Evolutionary conservation across 2,888 invertebrate species (phyloP).

Genomic region (Isotomurus palustris): DNA sequence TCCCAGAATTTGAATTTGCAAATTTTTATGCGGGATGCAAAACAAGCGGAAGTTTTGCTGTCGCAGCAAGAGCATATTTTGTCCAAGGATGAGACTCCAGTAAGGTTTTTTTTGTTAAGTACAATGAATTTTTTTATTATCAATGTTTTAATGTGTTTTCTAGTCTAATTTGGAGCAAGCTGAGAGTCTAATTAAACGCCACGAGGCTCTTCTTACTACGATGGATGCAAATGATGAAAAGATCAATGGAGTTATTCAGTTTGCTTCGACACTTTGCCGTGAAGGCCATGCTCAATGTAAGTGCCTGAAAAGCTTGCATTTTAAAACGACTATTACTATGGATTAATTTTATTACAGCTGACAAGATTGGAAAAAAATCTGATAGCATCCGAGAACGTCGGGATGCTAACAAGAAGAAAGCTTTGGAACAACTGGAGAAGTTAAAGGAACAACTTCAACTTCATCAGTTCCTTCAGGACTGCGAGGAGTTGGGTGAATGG

Average conservation of each 20-base stretch:
- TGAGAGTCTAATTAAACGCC: conserved; percentile 92
- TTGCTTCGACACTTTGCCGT: conserved; percentile 83
- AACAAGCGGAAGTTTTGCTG: conserved; percentile 94
- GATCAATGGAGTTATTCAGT: conserved; percentile 92
- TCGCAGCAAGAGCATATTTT: conserved; percentile 97
- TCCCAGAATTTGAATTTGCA: conserved; percentile 93
- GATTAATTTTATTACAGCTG: conserved; percentile 60
- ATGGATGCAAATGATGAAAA: conserved; percentile 99
- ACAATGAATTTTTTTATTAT: neutral
- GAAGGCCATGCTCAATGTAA: conserved; percentile 84
- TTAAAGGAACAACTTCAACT: conserved; percentile 89
- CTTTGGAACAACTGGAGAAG: conserved; percentile 84
- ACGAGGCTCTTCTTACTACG: conserved; percentile 97
- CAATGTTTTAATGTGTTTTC: conserved; percentile 15
- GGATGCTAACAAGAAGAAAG: conserved; percentile 83
- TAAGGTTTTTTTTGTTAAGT: conserved; percentile 51
- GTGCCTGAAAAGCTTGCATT: neutral
- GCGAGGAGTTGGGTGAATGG: conserved; percentile 97
- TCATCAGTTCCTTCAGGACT: conserved; percentile 85
- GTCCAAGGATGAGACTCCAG: conserved; percentile 92
- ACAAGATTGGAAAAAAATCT: conserved; percentile 93
- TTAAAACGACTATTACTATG: neutral
- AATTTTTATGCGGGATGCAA: conserved; percentile 91
- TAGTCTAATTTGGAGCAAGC: conserved; percentile 86
- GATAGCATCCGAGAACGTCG: conserved; percentile 88